These are phyloP conservation scores for Syndactyla subalaris DNA, from an alignment of 2,797 vertebrate genomes.

Conservation along the genomic window DNA sequence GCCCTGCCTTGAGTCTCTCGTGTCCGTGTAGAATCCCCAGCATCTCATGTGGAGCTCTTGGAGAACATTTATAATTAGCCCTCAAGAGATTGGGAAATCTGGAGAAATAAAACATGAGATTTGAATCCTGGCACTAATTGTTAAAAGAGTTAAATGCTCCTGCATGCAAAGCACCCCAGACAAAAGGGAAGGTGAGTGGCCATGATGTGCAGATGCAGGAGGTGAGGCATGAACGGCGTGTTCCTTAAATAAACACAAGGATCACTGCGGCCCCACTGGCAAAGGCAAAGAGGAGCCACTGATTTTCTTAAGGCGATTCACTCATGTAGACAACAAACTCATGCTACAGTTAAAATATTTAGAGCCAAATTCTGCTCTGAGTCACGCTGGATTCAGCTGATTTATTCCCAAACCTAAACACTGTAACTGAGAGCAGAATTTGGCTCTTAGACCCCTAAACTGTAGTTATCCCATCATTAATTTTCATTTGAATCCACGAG, in stretches of 20 bases:
- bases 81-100: constrained; percentile 50
- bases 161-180: neutral
- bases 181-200: constrained; percentile 2
- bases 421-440: neutral
- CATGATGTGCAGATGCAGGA: neutral
- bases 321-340: constrained; percentile 51
- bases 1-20: neutral
- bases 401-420: neutral
- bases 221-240: neutral
- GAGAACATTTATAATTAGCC: constrained; percentile 43
- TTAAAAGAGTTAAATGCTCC: constrained; percentile 45
- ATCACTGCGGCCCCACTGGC: neutral
- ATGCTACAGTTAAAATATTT: constrained; percentile 4
- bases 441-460: neutral
- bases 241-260: neutral
- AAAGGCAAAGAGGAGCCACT: constrained; percentile 56
- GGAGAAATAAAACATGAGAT: neutral
- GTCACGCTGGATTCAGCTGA: neutral
- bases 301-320: constrained; percentile 30
- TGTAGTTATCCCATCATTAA: neutral
- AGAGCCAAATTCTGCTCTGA: constrained; percentile 32
- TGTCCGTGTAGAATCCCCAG: neutral
- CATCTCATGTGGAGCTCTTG: neutral
- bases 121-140: neutral
- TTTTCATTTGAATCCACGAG: rapidly evolving